Base-by-base conservation (phyloP, 2,888 invertebrate species). In the Xestoiulus laeticollis region DNA sequence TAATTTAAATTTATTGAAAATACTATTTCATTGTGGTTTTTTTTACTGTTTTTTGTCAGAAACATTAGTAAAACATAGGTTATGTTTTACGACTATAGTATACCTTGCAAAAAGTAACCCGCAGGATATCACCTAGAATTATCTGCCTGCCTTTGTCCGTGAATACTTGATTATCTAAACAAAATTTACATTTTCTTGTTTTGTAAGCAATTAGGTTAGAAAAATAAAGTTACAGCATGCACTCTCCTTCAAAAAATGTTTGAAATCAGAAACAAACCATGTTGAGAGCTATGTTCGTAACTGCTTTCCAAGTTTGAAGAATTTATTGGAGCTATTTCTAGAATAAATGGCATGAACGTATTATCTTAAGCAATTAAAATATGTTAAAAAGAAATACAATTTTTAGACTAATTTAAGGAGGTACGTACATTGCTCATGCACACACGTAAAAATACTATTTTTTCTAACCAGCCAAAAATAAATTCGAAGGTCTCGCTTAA, bases 1-100 rank as follows among this genome's bases (percentile, higher is more conserved):
- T 68, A 68, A 68, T 68, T 68, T 68, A 22, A 68, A 68, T 68
- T 68, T 68, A 26, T 68, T 68, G 19, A 26, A 68, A 68, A 68
- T 68, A 68, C n/a, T 59, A 59, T 59, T n/a, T 59, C 59, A 59
- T 59, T 59, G 19, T 19, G n/a, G n/a, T 19, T 59, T 19, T 19
- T n/a, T 59, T 59, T 19, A 68, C 10, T 48, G 48, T 68, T 68
- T 10, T 68, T 26, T 68, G 68, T 68, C 22, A 26, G n/a, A 68
- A 68, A 68, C 22, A 59, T n/a, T 59, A 59, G 59, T 68, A 68
- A 68, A 22, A 68, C 68, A 68, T 26, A 26, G 68, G 68, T 26
- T 68, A 26, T 68, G 10, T 68, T 68, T 68, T 68, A 68, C 26
- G 26, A 22, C 26, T 68, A 59, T n/a, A 8, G 10, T 48, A 68